Evolutionary conservation across 2,113 vertebrate species (phyloP).

Genomic region (Zingel zingel): DNA sequence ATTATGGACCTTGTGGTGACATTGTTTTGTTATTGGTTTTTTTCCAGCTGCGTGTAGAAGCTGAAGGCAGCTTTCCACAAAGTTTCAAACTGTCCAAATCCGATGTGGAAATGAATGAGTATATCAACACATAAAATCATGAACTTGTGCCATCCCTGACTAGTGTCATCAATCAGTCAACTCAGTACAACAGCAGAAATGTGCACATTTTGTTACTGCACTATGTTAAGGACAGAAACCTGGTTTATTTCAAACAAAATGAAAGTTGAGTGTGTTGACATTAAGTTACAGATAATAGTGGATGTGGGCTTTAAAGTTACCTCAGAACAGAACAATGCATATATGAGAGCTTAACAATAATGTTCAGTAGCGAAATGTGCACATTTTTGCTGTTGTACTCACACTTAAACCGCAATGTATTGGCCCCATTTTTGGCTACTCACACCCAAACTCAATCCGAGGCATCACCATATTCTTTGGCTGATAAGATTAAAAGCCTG

Average conservation of each 20-base stretch:
- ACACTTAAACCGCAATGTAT: not conserved
- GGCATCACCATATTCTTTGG: not conserved
- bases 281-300: not conserved
- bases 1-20: not conserved
- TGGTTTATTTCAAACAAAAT: not conserved
- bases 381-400: not conserved
- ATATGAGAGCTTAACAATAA: not conserved
- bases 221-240: no score
- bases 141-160: not conserved
- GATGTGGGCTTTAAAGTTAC: not conserved
- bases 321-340: not conserved
- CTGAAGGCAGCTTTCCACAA: not conserved
- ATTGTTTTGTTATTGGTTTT: not conserved
- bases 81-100: not conserved
- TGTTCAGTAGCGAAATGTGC: not conserved
- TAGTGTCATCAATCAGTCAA: not conserved
- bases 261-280: not conserved
- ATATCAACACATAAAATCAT: not conserved
- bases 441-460: not conserved
- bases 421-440: not conserved
- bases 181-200: no score
- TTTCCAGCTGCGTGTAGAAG: not conserved
- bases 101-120: not conserved
- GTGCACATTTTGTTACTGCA: no score
- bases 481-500: conserved; percentile 8